phyloP scores from a whole-genome alignment of 2,113 vertebrate genomes.

The Leptobrachium ailaonicum region DNA sequence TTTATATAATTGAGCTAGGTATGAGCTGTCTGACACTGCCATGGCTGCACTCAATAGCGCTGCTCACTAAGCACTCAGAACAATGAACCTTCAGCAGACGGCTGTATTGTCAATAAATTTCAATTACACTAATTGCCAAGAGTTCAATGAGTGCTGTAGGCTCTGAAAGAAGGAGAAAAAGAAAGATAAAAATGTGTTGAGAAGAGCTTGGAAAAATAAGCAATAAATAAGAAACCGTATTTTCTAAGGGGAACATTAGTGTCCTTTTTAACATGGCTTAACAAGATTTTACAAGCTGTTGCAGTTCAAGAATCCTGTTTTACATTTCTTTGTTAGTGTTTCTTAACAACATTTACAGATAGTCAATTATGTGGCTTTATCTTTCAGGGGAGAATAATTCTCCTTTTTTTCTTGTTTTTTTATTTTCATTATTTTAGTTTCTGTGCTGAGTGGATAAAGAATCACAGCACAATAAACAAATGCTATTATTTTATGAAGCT shows the following conservation, averaged over 20 bases:
- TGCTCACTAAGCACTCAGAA: conserved; percentile 78
- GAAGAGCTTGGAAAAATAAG: conserved; percentile 69
- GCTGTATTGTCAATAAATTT: conserved; percentile 93
- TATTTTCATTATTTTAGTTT: conserved; percentile 58
- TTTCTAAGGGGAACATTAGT: conserved; percentile 76
- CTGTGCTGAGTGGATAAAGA: conserved; percentile 60
- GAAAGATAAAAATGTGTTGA: conserved; percentile 62
- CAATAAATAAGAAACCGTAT: conserved; percentile 71
- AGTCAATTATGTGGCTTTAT: conserved; percentile 69
- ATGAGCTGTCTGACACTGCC: conserved; percentile 77
- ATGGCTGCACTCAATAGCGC: conserved; percentile 74
- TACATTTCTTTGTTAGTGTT: conserved; percentile 77
- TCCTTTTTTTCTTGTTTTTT: conserved; percentile 50
- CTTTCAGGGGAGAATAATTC: conserved; percentile 66
- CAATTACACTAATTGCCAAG: conserved; percentile 95
- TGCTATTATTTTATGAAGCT: conserved; percentile 50
- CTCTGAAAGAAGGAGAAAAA: conserved; percentile 69
- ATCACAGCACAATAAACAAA: conserved; percentile 57
- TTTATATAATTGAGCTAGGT: conserved; percentile 90
- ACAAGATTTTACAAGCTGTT: conserved; percentile 78
- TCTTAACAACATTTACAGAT: conserved; percentile 70
- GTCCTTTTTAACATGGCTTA: conserved; percentile 75
- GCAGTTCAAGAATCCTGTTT: conserved; percentile 71
- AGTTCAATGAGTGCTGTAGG: conserved; percentile 82
- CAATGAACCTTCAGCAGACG: conserved; percentile 82